Evolutionary conservation across 2,888 invertebrate genomes (phyloP).

Genomic region (Pyrocoelia pectoralis): DNA sequence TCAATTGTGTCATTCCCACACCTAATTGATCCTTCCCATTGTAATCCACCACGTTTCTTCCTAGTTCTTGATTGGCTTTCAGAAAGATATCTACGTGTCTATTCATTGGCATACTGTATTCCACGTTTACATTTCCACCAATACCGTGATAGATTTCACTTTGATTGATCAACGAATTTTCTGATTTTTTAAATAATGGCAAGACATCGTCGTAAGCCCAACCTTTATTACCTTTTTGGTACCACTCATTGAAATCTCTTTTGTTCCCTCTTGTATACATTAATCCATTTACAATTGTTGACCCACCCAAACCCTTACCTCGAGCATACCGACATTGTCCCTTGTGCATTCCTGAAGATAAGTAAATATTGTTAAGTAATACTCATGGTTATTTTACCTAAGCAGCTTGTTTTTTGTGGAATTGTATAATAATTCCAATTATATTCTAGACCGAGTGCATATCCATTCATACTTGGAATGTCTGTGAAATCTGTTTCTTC

Average conservation of each 20-base stretch:
- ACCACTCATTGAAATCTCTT: slow-evolving; percentile 44
- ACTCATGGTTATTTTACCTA: no score
- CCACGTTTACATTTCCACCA: slow-evolving; percentile 14
- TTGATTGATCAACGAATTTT: slow-evolving; percentile 9
- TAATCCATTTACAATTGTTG: no score
- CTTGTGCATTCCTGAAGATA: no score
- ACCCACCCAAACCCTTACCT: background rate
- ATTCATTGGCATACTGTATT: slow-evolving; percentile 15
- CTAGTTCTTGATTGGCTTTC: slow-evolving; percentile 66
- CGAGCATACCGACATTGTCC: no score
- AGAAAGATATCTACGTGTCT: slow-evolving; percentile 57
- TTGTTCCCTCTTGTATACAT: no score
- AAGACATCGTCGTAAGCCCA: slow-evolving; percentile 39
- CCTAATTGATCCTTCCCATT: slow-evolving; percentile 69
- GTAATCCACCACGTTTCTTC: slow-evolving; percentile 66
- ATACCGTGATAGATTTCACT: slow-evolving; percentile 5
- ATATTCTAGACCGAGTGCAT: no score
- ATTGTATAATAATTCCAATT: no score
- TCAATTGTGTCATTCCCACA: background rate
- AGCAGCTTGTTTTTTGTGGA: no score
- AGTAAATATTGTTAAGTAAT: no score
- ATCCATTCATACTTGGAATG: no score
- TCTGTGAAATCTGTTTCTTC: no score
- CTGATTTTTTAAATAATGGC: slow-evolving; percentile 15
- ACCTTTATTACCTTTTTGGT: slow-evolving; percentile 69